Evolutionary conservation across 2,797 vertebrate species (phyloP).

Genomic region (Lutjanus campechanus): DNA sequence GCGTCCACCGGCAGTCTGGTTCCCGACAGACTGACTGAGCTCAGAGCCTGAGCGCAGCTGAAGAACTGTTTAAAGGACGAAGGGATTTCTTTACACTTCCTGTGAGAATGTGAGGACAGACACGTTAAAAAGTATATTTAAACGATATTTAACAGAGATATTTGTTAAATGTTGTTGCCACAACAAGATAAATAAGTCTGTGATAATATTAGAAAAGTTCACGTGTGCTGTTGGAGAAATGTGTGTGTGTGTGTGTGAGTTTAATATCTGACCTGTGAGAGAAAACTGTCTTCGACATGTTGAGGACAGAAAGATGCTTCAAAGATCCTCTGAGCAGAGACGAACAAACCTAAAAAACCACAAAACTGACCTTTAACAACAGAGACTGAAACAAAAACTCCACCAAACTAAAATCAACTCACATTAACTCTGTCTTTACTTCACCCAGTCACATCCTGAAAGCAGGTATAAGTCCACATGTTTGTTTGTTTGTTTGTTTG

Average conservation of each 20-base stretch:
- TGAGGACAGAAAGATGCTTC: conserved; percentile 91
- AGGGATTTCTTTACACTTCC: conserved; percentile 93
- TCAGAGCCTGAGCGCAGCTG: conserved; percentile 90
- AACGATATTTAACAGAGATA: neutral
- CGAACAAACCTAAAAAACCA: conserved; percentile 86
- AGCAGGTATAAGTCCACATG: no score
- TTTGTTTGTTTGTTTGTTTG: no score
- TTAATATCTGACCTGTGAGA: conserved; percentile 89
- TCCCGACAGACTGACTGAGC: conserved; percentile 91
- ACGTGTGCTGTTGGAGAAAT: neutral
- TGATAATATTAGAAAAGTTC: neutral
- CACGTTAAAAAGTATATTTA: neutral
- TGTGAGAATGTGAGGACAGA: conserved; percentile 64
- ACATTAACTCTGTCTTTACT: no score
- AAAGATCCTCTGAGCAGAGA: conserved; percentile 93
- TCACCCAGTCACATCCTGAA: no score
- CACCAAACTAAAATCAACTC: neutral
- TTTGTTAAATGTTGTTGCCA: neutral
- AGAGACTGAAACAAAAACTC: neutral
- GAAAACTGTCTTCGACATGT: conserved; percentile 92
- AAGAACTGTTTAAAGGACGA: conserved; percentile 96
- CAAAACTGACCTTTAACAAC: neutral
- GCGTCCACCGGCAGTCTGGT: conserved; percentile 93
- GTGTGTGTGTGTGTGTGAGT: no score
- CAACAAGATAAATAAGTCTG: neutral